phyloP scores from a whole-genome alignment of 2,888 invertebrate genomes.

The Sinopyrophorus schimmeli region DNA sequence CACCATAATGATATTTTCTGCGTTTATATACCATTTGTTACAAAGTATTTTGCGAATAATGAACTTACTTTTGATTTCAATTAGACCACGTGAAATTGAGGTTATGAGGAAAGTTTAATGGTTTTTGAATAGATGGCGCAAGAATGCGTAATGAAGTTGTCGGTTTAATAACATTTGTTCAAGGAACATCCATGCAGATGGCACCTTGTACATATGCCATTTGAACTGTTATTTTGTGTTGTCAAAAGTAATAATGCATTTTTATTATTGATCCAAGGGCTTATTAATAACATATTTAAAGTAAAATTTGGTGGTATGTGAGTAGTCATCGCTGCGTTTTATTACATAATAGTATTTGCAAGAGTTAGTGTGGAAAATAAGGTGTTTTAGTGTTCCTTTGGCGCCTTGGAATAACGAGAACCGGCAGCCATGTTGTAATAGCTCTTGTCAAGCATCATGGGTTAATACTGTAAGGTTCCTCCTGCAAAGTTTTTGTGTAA shows the following conservation, averaged over 20 bases:
- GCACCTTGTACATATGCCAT: constrained; percentile 44
- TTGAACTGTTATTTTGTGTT: constrained; percentile 54
- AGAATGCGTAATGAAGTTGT: too few relatives aligned
- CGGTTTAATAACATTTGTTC: too few relatives aligned
- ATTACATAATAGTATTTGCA: constrained; percentile 6
- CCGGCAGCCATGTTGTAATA: constrained; percentile 58
- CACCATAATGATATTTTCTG: constrained; percentile 78
- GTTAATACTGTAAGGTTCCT: constrained; percentile 51
- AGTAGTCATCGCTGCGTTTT: constrained; percentile 5
- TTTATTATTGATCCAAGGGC: constrained; percentile 43
- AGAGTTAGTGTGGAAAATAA: constrained; percentile 21
- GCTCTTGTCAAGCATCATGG: constrained; percentile 56
- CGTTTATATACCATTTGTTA: constrained; percentile 70
- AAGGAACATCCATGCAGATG: too few relatives aligned
- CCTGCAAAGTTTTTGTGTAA: constrained; percentile 41
- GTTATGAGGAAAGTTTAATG: too few relatives aligned
- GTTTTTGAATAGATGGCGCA: too few relatives aligned
- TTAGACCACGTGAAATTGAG: constrained; percentile 9
- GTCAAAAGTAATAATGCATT: constrained; percentile 53
- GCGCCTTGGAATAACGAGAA: constrained; percentile 54
- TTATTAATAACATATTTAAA: constrained; percentile 15
- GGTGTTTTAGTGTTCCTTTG: constrained; percentile 42
- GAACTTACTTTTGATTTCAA: not conserved
- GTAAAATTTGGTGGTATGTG: constrained; percentile 12
- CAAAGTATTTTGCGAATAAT: constrained; percentile 2